Conservation (phyloP, 2,888 invertebrate species). For the Colletes collaris region DNA sequence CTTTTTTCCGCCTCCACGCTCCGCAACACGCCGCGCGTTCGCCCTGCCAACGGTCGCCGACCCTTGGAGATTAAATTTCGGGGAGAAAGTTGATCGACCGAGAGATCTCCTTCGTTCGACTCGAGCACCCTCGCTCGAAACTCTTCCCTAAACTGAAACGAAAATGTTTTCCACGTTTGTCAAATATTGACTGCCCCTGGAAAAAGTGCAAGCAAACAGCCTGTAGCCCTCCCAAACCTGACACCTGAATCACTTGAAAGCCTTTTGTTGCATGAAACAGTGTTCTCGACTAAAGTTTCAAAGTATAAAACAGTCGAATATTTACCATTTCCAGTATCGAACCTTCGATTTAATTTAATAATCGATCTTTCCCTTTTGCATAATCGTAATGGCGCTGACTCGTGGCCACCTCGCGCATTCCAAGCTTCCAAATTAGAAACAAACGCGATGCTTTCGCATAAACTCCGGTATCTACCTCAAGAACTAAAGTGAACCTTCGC, state of each 20-base stretch:
- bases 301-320: no score
- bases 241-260: no score
- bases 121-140: no score
- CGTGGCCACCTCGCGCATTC: background rate
- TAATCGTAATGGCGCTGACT: conserved; percentile 2
- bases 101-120: background rate
- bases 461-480: background rate
- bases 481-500: conserved; percentile 1
- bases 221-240: no score
- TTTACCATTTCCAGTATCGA: no score
- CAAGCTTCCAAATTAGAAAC: no score
- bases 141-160: background rate
- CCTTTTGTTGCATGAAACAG: no score
- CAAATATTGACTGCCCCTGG: no score
- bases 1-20: background rate
- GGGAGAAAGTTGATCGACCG: conserved; percentile 32
- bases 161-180: background rate
- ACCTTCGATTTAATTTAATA: no score
- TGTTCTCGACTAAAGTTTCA: no score
- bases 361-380: no score
- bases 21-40: conserved; percentile 9
- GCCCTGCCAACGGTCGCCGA: background rate
- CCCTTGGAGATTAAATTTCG: conserved; percentile 43
- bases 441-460: background rate
- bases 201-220: no score